Conservation (phyloP, 1,140 invertebrate genomes). For the Drosophila ananassae region DNA sequence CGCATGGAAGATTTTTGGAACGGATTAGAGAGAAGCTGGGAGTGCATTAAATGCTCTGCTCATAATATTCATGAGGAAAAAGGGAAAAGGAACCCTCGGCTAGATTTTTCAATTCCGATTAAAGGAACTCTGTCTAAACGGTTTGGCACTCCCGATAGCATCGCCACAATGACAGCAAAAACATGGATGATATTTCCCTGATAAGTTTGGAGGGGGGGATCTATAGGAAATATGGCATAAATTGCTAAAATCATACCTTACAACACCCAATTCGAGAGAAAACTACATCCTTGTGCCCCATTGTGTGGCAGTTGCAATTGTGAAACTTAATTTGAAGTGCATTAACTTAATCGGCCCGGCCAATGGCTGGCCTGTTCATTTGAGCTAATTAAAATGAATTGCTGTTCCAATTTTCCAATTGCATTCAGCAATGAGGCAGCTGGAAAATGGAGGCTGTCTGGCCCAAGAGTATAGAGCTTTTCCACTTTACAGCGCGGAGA, state of each 20-base stretch:
- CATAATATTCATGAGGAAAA: constrained; percentile 31
- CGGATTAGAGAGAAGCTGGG: constrained; percentile 58
- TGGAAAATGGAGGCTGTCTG: constrained; percentile 47
- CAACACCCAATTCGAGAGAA: background rate
- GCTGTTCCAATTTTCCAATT: constrained; percentile 65
- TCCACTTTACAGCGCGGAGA: constrained; percentile 35
- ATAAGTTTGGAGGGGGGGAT: background rate
- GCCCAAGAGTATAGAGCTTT: constrained; percentile 28
- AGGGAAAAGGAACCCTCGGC: background rate
- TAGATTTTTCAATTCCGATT: constrained; percentile 48
- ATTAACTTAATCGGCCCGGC: constrained; percentile 49
- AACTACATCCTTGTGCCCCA: background rate
- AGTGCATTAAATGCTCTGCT: constrained; percentile 40
- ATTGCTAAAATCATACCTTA: background rate
- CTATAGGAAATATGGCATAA: background rate
- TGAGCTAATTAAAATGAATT: constrained; percentile 72
- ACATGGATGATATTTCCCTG: too few species aligned
- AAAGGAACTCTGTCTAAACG: constrained; percentile 38
- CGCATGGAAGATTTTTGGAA: constrained; percentile 70
- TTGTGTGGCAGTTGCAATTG: constrained; percentile 19
- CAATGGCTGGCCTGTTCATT: constrained; percentile 34
- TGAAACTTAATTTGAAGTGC: constrained; percentile 37
- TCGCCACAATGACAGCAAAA: constrained; percentile 9
- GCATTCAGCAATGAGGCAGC: constrained; percentile 21
- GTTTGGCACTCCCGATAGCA: constrained; percentile 35